A percentile compares a stretch with the other conserved stretches of the same genome.
Evolutionary conservation across 2,888 invertebrate species (phyloP).

Genomic region (Meteorus colon): DNA sequence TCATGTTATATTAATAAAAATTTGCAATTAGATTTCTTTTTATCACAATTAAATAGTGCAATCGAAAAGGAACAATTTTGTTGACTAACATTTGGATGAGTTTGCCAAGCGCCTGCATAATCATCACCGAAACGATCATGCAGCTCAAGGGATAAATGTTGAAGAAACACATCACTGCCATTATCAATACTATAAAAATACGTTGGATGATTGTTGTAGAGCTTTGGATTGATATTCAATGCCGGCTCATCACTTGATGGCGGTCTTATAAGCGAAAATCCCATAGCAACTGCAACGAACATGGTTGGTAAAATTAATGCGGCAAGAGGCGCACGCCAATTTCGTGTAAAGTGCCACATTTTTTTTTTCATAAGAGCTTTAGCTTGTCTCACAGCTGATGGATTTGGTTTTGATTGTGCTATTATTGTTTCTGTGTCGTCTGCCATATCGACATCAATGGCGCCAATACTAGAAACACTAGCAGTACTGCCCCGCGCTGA

Average conservation of each 20-base stretch:
- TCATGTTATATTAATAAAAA: constrained; percentile 9
- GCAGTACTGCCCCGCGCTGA: constrained; percentile 53
- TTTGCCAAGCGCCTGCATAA: constrained; percentile 65
- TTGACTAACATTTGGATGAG: constrained; percentile 61
- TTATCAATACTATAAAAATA: constrained; percentile 71
- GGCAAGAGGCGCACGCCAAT: constrained; percentile 78
- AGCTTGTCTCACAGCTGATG: constrained; percentile 59
- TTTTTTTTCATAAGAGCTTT: constrained; percentile 77
- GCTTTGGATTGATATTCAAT: constrained; percentile 73
- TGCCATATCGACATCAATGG: constrained; percentile 51
- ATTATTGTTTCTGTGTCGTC: constrained; percentile 59
- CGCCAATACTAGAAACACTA: constrained; percentile 53
- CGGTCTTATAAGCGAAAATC: constrained; percentile 79
- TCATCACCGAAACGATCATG: constrained; percentile 66
- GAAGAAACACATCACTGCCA: constrained; percentile 60
- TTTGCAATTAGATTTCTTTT: constrained; percentile 1
- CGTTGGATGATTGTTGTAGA: constrained; percentile 74
- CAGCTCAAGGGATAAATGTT: constrained; percentile 62
- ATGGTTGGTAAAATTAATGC: constrained; percentile 78
- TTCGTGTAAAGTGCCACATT: constrained; percentile 77
- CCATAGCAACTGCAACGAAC: constrained; percentile 82
- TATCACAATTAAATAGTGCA: background rate
- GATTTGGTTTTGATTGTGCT: constrained; percentile 54
- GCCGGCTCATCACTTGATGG: constrained; percentile 78
- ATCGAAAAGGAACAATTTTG: background rate